phyloP scores from a whole-genome alignment of 2,113 vertebrate genomes.

The Catharus bicknelli region DNA sequence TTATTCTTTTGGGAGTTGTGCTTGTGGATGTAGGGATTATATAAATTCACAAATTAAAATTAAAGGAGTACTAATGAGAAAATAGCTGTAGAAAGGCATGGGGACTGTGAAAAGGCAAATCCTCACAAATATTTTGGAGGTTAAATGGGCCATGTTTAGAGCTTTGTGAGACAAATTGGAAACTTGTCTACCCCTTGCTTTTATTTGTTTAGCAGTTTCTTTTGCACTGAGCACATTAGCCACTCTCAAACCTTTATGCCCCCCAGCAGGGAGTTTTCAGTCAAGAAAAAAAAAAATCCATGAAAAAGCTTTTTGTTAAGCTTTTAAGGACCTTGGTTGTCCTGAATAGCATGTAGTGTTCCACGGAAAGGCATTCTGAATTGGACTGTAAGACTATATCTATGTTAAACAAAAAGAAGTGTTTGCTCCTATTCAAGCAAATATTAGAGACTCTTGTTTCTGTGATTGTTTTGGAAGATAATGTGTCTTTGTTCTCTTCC shows the following conservation, averaged over 20 bases:
- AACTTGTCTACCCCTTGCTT: background rate
- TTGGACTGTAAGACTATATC: background rate
- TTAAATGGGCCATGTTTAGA: background rate
- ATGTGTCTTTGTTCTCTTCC: background rate
- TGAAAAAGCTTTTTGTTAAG: conserved; percentile 24
- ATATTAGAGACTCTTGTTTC: background rate
- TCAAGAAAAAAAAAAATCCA: background rate
- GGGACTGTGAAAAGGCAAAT: background rate
- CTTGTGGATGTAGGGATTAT: background rate
- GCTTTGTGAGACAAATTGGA: background rate
- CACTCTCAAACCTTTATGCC: background rate
- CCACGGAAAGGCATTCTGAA: background rate
- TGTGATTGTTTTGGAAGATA: background rate
- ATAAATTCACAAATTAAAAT: background rate
- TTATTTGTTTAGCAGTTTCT: background rate
- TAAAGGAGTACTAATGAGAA: background rate
- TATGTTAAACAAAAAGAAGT: conserved; percentile 16
- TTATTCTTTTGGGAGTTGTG: background rate
- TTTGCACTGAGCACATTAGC: background rate
- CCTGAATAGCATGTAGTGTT: conserved; percentile 1
- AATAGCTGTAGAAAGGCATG: background rate
- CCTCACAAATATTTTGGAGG: background rate
- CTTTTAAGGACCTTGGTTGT: background rate
- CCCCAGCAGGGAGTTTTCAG: background rate
- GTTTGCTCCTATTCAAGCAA: background rate